Percentiles rank a stretch among this genome's conserved stretches.
phyloP scores from a whole-genome alignment of 2,113 vertebrate genomes.

The Pachyramphus minor region DNA sequence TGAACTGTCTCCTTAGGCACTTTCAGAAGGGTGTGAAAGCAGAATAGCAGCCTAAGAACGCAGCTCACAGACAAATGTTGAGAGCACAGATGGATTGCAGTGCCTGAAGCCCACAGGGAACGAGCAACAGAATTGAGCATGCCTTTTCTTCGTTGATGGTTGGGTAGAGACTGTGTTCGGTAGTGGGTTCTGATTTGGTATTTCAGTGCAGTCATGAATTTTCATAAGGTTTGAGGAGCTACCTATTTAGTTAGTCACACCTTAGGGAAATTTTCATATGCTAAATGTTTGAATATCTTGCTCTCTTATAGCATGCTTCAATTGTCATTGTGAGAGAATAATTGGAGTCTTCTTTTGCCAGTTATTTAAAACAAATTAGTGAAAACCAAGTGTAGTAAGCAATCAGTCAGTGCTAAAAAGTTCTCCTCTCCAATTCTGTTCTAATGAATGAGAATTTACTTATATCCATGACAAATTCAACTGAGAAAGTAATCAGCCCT shows the following conservation, averaged over 20 bases:
- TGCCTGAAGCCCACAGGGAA: background rate
- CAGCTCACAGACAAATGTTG: background rate
- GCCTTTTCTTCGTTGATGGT: background rate
- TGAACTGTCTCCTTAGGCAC: background rate
- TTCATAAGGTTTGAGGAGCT: background rate
- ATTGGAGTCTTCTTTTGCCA: background rate
- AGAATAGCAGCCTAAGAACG: background rate
- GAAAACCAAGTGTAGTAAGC: background rate
- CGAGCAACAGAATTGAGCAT: background rate
- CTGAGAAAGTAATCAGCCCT: background rate
- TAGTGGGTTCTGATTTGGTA: background rate
- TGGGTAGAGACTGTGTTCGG: background rate
- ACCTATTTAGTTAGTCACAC: background rate
- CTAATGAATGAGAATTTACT: conserved; percentile 14
- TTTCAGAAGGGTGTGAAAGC: conserved; percentile 11
- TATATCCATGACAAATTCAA: conserved; percentile 30
- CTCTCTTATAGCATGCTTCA: background rate
- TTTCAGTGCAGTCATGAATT: background rate
- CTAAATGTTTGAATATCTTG: background rate
- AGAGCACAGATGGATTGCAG: conserved; percentile 6
- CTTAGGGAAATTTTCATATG: background rate
- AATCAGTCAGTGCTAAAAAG: background rate
- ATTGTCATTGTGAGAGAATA: background rate
- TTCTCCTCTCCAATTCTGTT: background rate
- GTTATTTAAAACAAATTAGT: background rate